Evolutionary conservation across 2,888 invertebrate genomes (phyloP), one percentile per base, ranked within the genome.

Genomic region (Luffia ferchaultella): DNA sequence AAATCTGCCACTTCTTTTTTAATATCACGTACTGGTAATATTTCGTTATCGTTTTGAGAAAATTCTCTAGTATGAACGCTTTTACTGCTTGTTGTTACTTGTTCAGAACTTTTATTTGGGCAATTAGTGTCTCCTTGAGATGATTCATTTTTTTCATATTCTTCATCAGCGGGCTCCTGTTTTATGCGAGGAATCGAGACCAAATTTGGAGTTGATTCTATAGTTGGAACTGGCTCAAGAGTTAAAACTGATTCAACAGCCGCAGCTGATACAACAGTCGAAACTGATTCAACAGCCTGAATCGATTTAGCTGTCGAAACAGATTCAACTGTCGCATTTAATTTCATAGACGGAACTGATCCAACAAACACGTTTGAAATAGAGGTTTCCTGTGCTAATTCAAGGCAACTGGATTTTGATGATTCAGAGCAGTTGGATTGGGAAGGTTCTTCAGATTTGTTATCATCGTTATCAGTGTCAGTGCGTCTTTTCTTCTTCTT

Each of bases 401-500:
- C n/a, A n/a, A n/a, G n/a, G n/a, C n/a, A n/a, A n/a, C n/a, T n/a
- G n/a, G n/a, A n/a, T n/a, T n/a, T n/a, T n/a, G n/a, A n/a, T 30
- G 30, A 30, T 30, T 30, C 30, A 3, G 3, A 12, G 12, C 30
- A 30, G 12, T 12, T 30, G 12, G 12, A 30, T 30, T 30, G 3
- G n/a, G 16, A 3, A 16, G 16, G 19, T 2, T 20, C 55, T 19
- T 55, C 63, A 73, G 58, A 50, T 67, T 48, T 70, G 48, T 17
- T 68, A 45, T 52, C 58, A 41, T 70, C 70, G 19, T 56, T 46
- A 16, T 63, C 69, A 48, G 78, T 77, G 40, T 59, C 54, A 53
- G 85, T 86, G 76, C 85, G 87, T 69, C 82, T 85, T 16, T 78
- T 71, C 1, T 74, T 70, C 54, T 86, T 85, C 64, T 88, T 89